A percentile compares a stretch with the other conserved stretches of the same genome.
These are phyloP conservation scores for Melanocharis versteri DNA, from an alignment of 2,113 vertebrate species.

Conservation along the genomic window DNA sequence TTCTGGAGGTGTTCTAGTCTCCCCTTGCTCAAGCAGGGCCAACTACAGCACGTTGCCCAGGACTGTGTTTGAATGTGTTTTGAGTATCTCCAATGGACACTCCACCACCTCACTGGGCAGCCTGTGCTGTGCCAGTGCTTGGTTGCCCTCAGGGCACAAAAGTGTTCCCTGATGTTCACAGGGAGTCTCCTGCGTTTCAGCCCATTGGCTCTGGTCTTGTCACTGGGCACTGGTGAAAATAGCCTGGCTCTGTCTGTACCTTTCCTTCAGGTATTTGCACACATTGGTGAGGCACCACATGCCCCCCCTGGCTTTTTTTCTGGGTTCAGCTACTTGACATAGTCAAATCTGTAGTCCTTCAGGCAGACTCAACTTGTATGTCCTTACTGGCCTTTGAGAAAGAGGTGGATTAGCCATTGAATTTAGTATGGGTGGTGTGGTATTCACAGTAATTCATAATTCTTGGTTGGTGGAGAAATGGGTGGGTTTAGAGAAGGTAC, in stretches of 20 bases:
- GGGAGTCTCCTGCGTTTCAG: not conserved
- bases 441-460: not conserved
- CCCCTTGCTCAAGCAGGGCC: not conserved
- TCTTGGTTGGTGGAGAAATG: not conserved
- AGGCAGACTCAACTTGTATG: not conserved
- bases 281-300: not conserved
- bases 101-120: rapidly evolving
- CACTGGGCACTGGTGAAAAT: not conserved
- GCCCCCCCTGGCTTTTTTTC: not conserved
- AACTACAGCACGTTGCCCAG: not conserved
- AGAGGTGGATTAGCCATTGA: not conserved
- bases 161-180: not conserved
- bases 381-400: not conserved
- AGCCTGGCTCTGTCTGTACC: not conserved
- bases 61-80: not conserved
- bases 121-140: not conserved
- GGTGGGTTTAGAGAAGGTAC: not conserved
- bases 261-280: not conserved
- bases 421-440: not conserved
- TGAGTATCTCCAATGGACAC: not conserved
- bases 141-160: not conserved
- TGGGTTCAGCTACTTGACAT: not conserved
- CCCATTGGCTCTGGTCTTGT: not conserved
- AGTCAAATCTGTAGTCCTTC: not conserved
- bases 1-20: not conserved